phyloP scores from a whole-genome alignment of 2,113 vertebrate species.

The Sinocyclocheilus anshuiensis region DNA sequence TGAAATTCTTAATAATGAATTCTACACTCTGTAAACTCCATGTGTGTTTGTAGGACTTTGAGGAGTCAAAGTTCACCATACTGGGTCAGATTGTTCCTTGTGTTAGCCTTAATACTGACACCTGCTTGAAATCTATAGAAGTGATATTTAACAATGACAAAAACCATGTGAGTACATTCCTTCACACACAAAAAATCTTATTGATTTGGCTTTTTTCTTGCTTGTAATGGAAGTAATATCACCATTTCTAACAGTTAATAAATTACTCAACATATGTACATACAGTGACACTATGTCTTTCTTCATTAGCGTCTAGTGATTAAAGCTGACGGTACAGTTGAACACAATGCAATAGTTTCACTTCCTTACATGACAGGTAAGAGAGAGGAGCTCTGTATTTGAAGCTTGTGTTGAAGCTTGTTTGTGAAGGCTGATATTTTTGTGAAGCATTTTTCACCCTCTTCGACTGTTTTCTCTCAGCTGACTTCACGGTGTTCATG shows the following conservation, averaged over 20 bases:
- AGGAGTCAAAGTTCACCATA: constrained; percentile 74
- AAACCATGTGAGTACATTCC: constrained; percentile 75
- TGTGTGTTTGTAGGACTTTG: constrained; percentile 68
- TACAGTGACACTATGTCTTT: neutral
- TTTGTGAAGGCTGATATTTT: neutral
- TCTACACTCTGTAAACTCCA: too few relatives aligned
- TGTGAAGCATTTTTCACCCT: neutral
- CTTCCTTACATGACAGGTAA: constrained; percentile 87
- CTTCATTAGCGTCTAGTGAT: constrained; percentile 75
- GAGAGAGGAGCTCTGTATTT: constrained; percentile 20
- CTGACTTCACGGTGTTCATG: constrained; percentile 82
- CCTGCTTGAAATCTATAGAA: constrained; percentile 86
- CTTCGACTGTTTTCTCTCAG: constrained; percentile 67
- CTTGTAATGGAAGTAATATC: neutral
- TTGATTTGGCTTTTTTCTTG: neutral
- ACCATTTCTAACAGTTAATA: too few relatives aligned
- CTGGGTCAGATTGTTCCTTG: constrained; percentile 84
- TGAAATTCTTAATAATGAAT: neutral
- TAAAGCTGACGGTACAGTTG: constrained; percentile 81
- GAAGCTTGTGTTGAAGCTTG: constrained; percentile 49
- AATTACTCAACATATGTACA: neutral
- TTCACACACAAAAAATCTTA: constrained; percentile 48
- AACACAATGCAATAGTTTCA: constrained; percentile 79
- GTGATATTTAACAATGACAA: constrained; percentile 79
- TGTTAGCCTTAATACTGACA: constrained; percentile 79